A percentile compares a stretch with the other conserved stretches of the same genome.
Evolutionary conservation across 2,888 invertebrate species (phyloP).

Genomic region (Alloplasta piceator): DNA sequence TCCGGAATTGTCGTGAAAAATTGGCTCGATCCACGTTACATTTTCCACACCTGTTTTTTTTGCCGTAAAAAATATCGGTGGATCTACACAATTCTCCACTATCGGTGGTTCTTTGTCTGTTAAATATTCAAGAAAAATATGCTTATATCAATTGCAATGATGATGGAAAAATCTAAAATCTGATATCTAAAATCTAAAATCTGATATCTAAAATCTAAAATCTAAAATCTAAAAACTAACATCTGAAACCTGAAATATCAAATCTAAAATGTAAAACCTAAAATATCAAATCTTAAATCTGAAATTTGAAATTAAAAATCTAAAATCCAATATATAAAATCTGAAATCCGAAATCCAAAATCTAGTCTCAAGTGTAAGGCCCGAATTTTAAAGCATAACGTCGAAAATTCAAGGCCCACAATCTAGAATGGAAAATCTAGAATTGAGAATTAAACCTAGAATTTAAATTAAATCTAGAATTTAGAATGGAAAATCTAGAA

Average conservation of each 20-base stretch:
- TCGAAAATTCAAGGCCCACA: background rate
- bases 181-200: background rate
- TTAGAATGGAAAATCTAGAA: constrained; percentile 1
- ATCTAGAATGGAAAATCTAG: constrained; percentile 1
- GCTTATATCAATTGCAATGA: background rate
- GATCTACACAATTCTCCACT: constrained; percentile 86
- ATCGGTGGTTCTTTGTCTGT: constrained; percentile 85
- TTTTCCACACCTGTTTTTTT: constrained; percentile 80
- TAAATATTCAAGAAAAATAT: constrained; percentile 40
- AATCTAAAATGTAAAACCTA: background rate
- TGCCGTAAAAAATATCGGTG: constrained; percentile 83
- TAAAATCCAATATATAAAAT: too few species aligned
- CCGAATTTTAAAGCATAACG: background rate
- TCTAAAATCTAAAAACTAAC: background rate
- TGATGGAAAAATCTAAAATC: background rate
- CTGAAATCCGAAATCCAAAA: too few species aligned
- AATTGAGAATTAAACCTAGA: background rate
- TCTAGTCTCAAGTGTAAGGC: background rate
- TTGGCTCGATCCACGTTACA: constrained; percentile 86
- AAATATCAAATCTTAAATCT: too few species aligned
- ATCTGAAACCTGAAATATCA: too few species aligned
- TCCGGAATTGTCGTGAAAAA: constrained; percentile 86
- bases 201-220: background rate
- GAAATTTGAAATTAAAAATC: too few species aligned
- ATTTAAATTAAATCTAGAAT: background rate